Percentiles rank a stretch among this genome's conserved stretches.
Conservation (phyloP, 2,113 vertebrate genomes). For the Pelvicachromis taeniatus region DNA sequence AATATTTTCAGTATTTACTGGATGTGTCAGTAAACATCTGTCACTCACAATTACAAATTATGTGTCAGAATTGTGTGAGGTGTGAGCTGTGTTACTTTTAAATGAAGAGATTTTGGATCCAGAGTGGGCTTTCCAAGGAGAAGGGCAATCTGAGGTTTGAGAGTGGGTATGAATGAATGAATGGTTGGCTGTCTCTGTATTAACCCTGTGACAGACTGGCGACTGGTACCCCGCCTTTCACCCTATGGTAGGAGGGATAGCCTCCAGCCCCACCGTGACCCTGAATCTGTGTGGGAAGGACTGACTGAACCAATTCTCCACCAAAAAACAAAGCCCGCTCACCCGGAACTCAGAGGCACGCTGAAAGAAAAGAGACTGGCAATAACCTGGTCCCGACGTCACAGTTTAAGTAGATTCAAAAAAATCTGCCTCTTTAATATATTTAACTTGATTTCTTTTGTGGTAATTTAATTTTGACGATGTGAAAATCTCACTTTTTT, state of each 20-base stretch:
- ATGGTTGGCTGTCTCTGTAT: background rate
- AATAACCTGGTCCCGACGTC: accelerated
- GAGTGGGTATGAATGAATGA: background rate
- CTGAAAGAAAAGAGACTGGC: background rate
- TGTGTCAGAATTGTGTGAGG: background rate
- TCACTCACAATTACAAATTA: background rate
- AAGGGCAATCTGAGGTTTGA: background rate
- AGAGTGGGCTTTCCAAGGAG: accelerated
- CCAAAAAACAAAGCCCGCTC: background rate
- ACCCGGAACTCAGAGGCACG: background rate
- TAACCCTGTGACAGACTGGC: accelerated
- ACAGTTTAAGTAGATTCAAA: background rate
- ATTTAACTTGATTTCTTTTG: background rate
- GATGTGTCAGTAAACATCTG: background rate
- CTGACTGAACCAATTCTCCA: accelerated
- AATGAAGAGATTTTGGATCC: background rate
- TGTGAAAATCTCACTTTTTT: background rate
- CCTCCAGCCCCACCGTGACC: background rate
- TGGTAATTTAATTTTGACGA: background rate
- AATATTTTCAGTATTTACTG: background rate
- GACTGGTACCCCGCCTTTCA: background rate
- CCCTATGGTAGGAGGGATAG: background rate
- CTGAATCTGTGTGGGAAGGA: background rate
- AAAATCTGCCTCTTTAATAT: background rate
- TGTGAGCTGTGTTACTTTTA: background rate